These are phyloP conservation scores for Labeo calbasu DNA, from an alignment of 2,797 vertebrate genomes.

Conservation along the genomic window DNA sequence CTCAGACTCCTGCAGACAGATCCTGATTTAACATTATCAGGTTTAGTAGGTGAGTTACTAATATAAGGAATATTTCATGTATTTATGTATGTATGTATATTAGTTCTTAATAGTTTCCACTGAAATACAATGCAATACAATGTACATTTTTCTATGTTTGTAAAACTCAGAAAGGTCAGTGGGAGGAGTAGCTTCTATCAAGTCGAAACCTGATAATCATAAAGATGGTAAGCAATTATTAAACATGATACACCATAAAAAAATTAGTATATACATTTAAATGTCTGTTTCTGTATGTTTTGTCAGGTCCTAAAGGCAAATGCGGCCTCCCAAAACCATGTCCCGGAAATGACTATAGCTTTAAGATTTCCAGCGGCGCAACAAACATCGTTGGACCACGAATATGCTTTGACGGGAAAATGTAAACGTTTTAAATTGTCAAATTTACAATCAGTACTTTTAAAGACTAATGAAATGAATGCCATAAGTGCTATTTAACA, in stretches of 20 bases:
- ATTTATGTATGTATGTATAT: too few relatives aligned
- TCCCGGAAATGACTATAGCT: slow-evolving; percentile 82
- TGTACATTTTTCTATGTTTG: neutral
- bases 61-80: neutral
- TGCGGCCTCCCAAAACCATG: slow-evolving; percentile 80
- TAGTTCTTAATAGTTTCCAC: too few relatives aligned
- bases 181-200: neutral
- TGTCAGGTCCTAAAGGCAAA: slow-evolving; percentile 23
- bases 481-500: neutral
- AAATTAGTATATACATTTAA: neutral
- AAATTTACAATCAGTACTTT: neutral
- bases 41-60: slow-evolving; percentile 26
- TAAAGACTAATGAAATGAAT: neutral
- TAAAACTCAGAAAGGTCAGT: slow-evolving; percentile 12
- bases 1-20: slow-evolving; percentile 15
- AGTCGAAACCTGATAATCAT: neutral
- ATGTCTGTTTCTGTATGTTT: neutral
- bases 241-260: neutral
- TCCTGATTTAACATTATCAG: neutral
- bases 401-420: slow-evolving; percentile 85
- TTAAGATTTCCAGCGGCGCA: slow-evolving; percentile 88
- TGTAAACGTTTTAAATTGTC: slow-evolving; percentile 74
- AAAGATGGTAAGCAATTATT: slow-evolving; percentile 7
- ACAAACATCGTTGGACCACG: slow-evolving; percentile 84
- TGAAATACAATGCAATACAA: too few relatives aligned